These are phyloP conservation scores for Chrysodeixis includens DNA, from an alignment of 2,888 invertebrate genomes.

Conservation along the genomic window DNA sequence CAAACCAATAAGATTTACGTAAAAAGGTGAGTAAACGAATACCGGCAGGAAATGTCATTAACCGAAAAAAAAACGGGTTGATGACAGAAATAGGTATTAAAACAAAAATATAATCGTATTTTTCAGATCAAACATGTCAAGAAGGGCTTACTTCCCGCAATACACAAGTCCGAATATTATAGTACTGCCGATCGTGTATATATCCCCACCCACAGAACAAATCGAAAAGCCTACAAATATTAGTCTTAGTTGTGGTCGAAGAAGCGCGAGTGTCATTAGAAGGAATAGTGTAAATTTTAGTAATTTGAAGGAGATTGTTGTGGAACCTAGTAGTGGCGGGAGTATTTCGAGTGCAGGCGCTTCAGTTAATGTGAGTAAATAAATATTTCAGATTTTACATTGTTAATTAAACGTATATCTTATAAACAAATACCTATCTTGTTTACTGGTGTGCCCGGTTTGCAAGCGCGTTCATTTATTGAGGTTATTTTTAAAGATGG, in stretches of 20 bases:
- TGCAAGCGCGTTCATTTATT: too few species aligned
- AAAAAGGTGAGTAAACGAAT: not conserved
- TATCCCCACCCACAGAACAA: not conserved
- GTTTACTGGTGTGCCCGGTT: too few species aligned
- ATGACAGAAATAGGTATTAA: not conserved
- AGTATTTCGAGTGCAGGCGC: conserved; percentile 1
- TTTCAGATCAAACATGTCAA: conserved; percentile 44
- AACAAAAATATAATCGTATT: not conserved
- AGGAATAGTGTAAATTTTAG: not conserved
- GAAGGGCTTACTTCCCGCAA: conserved; percentile 45
- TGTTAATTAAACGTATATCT: too few species aligned
- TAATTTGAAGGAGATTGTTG: not conserved
- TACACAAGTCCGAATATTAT: conserved; percentile 66
- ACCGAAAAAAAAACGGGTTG: not conserved
- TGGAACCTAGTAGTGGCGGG: not conserved
- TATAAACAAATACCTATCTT: too few species aligned
- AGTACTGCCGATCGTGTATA: conserved; percentile 47
- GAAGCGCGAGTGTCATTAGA: not conserved
- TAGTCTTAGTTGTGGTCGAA: conserved; percentile 12
- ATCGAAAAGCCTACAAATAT: not conserved
- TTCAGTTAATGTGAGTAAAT: conserved; percentile 27
- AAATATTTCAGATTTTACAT: not conserved
- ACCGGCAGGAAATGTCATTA: not conserved
- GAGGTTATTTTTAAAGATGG: too few species aligned
- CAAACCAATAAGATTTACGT: not conserved